A percentile compares a stretch with the other conserved stretches of the same genome.
Evolutionary conservation across 2,797 vertebrate species (phyloP).

Genomic region (Capromys pilorides): DNA sequence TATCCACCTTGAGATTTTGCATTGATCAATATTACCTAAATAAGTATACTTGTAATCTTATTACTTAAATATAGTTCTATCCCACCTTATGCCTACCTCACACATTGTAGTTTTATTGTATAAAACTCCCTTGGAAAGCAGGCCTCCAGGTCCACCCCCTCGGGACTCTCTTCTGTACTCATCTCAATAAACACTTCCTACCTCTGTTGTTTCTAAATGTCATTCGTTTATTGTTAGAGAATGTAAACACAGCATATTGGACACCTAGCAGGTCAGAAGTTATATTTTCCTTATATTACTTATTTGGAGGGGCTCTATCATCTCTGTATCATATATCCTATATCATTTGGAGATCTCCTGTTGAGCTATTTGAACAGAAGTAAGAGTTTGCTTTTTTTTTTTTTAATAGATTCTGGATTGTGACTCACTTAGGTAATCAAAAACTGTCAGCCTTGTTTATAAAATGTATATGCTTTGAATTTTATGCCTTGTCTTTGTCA

Average conservation of each 20-base stretch:
- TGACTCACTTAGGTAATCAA: background rate
- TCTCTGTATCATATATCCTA: background rate
- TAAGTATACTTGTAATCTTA: background rate
- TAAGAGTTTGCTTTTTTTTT: background rate
- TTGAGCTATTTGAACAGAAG: background rate
- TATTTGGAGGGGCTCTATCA: background rate
- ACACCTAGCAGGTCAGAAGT: background rate
- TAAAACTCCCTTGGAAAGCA: background rate
- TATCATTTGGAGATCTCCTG: background rate
- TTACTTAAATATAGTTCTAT: background rate
- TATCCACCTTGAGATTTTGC: background rate
- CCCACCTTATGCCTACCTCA: background rate
- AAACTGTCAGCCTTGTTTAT: background rate
- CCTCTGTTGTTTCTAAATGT: background rate
- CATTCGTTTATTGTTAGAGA: background rate
- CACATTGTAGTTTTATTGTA: background rate
- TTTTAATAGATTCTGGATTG: background rate
- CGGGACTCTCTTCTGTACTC: background rate
- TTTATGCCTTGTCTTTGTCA: background rate
- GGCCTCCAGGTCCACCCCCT: no score
- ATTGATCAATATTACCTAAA: background rate
- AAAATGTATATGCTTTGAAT: background rate
- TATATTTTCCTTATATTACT: background rate
- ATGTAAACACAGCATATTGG: background rate
- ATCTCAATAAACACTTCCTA: no score